A percentile compares a stretch with the other conserved stretches of the same genome.
Evolutionary conservation across 2,888 invertebrate genomes (phyloP).

Genomic region (Xestia c-nigrum): DNA sequence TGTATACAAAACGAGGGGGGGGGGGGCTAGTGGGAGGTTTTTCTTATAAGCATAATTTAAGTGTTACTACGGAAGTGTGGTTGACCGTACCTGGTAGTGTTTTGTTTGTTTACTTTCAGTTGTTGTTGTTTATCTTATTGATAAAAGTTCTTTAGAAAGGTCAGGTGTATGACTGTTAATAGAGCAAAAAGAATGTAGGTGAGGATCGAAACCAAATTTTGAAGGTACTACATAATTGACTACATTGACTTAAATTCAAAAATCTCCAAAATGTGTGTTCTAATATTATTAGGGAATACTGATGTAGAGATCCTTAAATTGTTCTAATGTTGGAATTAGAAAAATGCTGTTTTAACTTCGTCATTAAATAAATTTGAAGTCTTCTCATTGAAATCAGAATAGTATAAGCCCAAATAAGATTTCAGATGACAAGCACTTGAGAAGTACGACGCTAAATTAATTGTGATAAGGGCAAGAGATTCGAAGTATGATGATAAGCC

Average conservation of each 20-base stretch:
- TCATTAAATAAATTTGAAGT: background rate
- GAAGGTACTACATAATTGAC: background rate
- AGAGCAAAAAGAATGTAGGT: background rate
- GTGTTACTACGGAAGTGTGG: background rate
- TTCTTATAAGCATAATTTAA: background rate
- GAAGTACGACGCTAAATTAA: too few relatives aligned
- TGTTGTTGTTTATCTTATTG: slow-evolving; percentile 7
- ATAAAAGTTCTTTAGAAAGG: background rate
- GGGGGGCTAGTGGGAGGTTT: too few relatives aligned
- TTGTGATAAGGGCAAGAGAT: too few relatives aligned
- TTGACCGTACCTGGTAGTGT: slow-evolving; percentile 10
- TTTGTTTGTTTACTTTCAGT: slow-evolving; percentile 30
- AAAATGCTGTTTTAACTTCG: background rate
- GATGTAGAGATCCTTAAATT: background rate
- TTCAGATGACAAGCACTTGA: too few relatives aligned
- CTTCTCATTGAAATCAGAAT: background rate
- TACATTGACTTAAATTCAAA: background rate
- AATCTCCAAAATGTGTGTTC: background rate
- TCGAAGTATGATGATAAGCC: too few relatives aligned
- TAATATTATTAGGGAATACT: too few relatives aligned
- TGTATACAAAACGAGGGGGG: too few relatives aligned
- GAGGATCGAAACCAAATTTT: background rate
- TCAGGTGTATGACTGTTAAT: background rate
- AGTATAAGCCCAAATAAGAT: background rate
- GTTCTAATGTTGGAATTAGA: background rate